Evolutionary conservation across 2,888 invertebrate species (phyloP).

Genomic region (Muscina levida): DNA sequence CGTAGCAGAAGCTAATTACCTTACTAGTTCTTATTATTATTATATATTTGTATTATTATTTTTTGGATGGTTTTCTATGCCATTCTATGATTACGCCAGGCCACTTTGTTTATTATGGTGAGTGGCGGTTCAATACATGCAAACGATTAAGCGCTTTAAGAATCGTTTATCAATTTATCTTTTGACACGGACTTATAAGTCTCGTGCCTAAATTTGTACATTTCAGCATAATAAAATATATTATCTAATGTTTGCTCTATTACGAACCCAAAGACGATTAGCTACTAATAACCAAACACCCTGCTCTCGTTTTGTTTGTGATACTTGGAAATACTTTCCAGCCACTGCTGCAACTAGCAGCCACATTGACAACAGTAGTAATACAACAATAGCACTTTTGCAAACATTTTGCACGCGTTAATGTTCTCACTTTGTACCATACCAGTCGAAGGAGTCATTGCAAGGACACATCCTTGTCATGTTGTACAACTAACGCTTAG

Average conservation of each 20-base stretch:
- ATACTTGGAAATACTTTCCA: no score
- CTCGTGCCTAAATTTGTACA: neutral
- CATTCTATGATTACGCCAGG: no score
- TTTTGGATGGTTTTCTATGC: no score
- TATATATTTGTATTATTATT: no score
- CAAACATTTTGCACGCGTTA: constrained; percentile 33
- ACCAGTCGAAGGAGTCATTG: constrained; percentile 4
- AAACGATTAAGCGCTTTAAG: no score
- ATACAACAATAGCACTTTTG: neutral
- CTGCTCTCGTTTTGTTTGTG: no score
- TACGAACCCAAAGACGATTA: constrained; percentile 47
- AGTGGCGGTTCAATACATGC: no score
- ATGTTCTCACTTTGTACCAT: constrained; percentile 30
- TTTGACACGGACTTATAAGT: no score
- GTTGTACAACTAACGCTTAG: neutral
- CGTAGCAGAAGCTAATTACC: no score
- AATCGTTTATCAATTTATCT: no score
- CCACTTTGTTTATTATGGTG: no score
- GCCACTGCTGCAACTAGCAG: neutral
- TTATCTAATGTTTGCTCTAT: constrained; percentile 23
- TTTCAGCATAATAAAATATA: constrained; percentile 11
- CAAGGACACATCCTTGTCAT: constrained; percentile 37
- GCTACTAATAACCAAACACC: constrained; percentile 16
- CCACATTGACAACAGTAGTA: constrained; percentile 5
- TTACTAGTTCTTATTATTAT: no score